Evolutionary conservation across 2,888 invertebrate genomes (phyloP).

Genomic region (Acrobasis suavella): DNA sequence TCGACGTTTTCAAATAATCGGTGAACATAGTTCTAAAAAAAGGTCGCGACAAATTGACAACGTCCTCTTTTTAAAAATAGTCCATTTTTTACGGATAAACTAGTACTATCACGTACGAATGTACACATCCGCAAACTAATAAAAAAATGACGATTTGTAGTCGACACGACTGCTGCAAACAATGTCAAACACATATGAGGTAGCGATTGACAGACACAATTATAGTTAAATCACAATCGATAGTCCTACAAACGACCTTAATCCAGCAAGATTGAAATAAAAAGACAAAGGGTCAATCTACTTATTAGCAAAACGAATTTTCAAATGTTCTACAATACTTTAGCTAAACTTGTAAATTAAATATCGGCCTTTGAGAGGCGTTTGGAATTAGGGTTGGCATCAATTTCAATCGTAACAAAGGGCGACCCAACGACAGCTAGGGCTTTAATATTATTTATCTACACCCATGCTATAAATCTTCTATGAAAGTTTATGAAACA

Average conservation of each 20-base stretch:
- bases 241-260: neutral
- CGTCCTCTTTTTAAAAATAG: too few species aligned
- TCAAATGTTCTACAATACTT: neutral
- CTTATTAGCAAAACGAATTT: slow-evolving; percentile 3
- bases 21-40: too few species aligned
- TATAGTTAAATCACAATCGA: neutral
- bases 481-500: too few species aligned
- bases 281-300: neutral
- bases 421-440: slow-evolving; percentile 36
- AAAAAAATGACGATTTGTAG: neutral
- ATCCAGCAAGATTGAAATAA: too few species aligned
- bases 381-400: slow-evolving; percentile 32
- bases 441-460: too few species aligned
- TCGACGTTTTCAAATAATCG: too few species aligned
- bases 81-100: too few species aligned
- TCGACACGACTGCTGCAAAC: neutral
- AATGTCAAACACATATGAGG: neutral
- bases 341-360: slow-evolving; percentile 29
- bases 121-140: neutral
- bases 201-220: neutral
- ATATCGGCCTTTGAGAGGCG: slow-evolving; percentile 29
- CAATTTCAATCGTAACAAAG: slow-evolving; percentile 52
- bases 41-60: too few species aligned
- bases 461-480: too few species aligned
- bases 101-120: neutral